Conservation (phyloP, 1,140 invertebrate genomes). For the Muscidifurax raptorellus region DNA sequence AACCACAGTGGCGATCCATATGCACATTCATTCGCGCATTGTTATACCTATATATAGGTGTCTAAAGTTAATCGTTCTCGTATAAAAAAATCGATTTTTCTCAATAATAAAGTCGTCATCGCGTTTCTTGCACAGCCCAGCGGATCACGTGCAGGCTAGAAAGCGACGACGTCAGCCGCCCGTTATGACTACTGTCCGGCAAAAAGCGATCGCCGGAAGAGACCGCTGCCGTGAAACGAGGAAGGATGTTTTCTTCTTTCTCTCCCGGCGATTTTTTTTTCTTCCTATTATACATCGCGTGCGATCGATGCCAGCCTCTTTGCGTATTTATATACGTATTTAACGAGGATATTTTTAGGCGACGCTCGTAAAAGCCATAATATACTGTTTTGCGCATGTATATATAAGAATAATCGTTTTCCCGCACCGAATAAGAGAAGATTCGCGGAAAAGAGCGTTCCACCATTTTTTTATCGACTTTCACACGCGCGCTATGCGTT, state of each 20-base stretch:
- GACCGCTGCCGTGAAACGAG: background rate
- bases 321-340: background rate
- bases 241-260: constrained; percentile 10
- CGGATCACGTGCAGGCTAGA: background rate
- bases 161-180: constrained; percentile 35
- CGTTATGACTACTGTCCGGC: constrained; percentile 14
- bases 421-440: background rate
- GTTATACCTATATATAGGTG: too few relatives aligned
- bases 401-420: too few relatives aligned
- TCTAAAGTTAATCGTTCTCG: too few relatives aligned
- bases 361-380: background rate
- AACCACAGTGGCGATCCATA: background rate
- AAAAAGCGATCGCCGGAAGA: constrained; percentile 30
- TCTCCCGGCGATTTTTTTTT: background rate
- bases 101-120: background rate
- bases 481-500: background rate
- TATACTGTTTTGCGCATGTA: background rate
- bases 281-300: background rate
- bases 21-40: too few relatives aligned
- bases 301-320: background rate
- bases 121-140: background rate
- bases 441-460: background rate
- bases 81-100: too few relatives aligned
- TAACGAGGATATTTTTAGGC: background rate
- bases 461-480: background rate